Evolutionary conservation across 2,797 vertebrate genomes (phyloP).

Genomic region (Thalassophryne amazonica): DNA sequence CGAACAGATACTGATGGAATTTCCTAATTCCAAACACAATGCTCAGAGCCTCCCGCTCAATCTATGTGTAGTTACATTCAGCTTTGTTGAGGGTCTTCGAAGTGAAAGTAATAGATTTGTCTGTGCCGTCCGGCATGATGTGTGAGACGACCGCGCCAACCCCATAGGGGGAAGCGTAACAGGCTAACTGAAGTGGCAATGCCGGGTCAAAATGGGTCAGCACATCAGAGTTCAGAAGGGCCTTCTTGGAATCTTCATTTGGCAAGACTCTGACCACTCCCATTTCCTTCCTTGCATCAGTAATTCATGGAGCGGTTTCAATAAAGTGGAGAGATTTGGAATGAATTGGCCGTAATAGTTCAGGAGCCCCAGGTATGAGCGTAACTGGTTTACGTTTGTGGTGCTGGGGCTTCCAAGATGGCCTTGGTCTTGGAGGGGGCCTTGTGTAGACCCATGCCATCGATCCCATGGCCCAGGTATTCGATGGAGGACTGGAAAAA

Average conservation of each 20-base stretch:
- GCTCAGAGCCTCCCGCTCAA: not conserved
- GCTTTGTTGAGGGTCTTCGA: conserved; percentile 1
- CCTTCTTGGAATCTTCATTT: not conserved
- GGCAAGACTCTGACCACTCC: not conserved
- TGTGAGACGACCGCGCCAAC: not conserved
- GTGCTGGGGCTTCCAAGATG: not conserved
- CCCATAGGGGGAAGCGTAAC: not conserved
- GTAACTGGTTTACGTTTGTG: not conserved
- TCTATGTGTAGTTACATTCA: conserved; percentile 4
- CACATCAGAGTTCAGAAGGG: not conserved
- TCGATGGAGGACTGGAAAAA: not conserved
- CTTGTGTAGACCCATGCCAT: not conserved
- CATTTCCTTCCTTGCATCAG: not conserved
- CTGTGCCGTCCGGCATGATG: not conserved
- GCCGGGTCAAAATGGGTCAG: not conserved
- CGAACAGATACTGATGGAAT: not conserved
- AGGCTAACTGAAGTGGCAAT: not conserved
- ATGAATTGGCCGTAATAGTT: conserved; percentile 1
- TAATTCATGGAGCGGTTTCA: not conserved
- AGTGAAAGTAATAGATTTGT: conserved; percentile 5
- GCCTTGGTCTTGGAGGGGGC: not conserved
- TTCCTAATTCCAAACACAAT: not conserved
- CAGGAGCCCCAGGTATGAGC: not conserved
- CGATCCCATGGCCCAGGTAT: not conserved
- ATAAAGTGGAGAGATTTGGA: not conserved